Percentiles rank a stretch among this genome's conserved stretches.
These are phyloP conservation scores for Onthophagus sagittarius DNA, from an alignment of 2,888 invertebrate genomes.

Conservation along the genomic window DNA sequence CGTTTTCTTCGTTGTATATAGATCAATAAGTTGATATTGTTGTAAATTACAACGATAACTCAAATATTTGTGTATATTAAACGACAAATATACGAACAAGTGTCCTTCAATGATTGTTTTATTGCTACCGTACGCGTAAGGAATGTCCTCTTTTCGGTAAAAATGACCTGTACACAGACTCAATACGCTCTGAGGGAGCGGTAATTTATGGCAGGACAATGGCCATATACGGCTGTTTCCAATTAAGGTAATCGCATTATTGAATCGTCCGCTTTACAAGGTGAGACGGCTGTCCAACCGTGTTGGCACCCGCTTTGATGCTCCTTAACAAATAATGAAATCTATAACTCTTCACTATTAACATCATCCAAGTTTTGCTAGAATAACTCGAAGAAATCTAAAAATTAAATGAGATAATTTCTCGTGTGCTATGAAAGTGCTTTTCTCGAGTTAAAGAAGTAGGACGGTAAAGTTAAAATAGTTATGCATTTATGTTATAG, in stretches of 20 bases:
- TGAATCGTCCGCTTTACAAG: conserved; percentile 2
- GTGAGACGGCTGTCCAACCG: not conserved
- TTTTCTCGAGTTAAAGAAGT: not conserved
- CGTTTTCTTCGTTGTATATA: not conserved
- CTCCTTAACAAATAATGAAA: conserved; percentile 13
- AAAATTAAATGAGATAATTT: not conserved
- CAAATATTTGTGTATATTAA: not conserved
- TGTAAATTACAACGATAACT: not conserved
- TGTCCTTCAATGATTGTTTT: not conserved
- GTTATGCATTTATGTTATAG: not conserved
- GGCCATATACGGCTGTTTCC: conserved; percentile 6
- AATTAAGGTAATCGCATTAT: conserved; percentile 10
- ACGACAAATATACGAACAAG: not conserved
- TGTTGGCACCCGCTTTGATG: not conserved
- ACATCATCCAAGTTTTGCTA: not conserved
- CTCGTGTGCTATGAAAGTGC: not conserved
- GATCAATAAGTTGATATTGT: not conserved
- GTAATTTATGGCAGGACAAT: conserved; percentile 10
- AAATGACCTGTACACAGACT: not conserved
- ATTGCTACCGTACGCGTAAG: not conserved
- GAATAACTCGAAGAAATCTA: no score
- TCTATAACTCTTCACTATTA: not conserved
- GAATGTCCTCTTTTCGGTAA: not conserved
- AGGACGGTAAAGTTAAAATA: not conserved
- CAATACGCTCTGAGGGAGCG: not conserved